Base-by-base conservation (phyloP, 2,113 vertebrate species). In the Boulengeromyrus knoepffleri region DNA sequence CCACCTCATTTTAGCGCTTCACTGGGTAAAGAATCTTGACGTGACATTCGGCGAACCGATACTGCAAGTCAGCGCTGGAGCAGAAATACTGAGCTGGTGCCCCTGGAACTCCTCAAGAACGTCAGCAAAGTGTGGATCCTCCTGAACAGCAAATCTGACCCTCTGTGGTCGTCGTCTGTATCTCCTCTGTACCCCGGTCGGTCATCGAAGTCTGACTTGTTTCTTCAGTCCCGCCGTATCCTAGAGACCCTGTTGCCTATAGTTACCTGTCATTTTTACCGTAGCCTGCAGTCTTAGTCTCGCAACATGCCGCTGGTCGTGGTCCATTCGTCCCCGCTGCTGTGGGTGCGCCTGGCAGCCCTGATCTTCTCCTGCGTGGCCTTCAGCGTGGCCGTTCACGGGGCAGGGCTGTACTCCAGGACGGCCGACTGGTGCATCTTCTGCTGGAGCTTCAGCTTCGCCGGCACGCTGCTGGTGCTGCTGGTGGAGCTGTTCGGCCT, bases 401-500 rank as follows among this genome's bases (percentile, higher is more conserved):
- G 95, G 0, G 92, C 45, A 0, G 6, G 42, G 0, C 91, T 95
- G 84, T 0, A 0, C 0, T 92, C 92, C 0, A 92, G 93, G 58
- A 95, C 95, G 0, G 96, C 96, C 0, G 94, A 97, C 94, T 97
- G 96, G 96, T 97, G 96, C 93, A 95, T 98, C 95, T 98, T 98
- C 93, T 96, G 97, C 91, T 98, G 97, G 97, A 96, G 97, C 89
- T 97, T 97, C 93, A 97, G 97, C 92, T 98, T 98, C 12, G 95
- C 95, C 0, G 93, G 97, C 10, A 97, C 96, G 0, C 92, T 97
- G 4, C 56, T 98, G 13, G 95, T 98, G 83, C 80, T 98, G 66
- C 90, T 97, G 42, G 95, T 98, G 89, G 97, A 98, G 94, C 88
- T 97, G 15, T 94, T 94, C 0, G 96, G 96, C 0, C 92, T 97